phyloP scores from a whole-genome alignment of 2,888 invertebrate genomes.

The Macrophya annulata region DNA sequence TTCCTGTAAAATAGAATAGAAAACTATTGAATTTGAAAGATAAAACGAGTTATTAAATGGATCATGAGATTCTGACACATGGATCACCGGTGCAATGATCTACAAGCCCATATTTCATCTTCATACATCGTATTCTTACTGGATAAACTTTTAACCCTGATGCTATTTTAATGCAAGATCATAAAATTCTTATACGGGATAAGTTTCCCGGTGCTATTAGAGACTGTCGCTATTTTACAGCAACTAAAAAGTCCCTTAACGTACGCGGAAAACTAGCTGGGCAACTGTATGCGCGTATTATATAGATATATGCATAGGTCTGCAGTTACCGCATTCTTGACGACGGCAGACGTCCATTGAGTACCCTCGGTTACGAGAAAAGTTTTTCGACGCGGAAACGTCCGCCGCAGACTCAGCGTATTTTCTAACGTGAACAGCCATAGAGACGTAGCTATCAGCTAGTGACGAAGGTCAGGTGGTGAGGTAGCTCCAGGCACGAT shows the following conservation, averaged over 20 bases:
- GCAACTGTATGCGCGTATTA: slow-evolving; percentile 7
- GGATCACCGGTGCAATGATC: not conserved
- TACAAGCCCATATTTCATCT: not conserved
- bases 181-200: not conserved
- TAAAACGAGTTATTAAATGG: not conserved
- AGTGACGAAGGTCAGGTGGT: slow-evolving; percentile 46
- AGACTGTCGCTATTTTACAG: slow-evolving; percentile 1
- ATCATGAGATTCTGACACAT: not conserved
- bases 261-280: not conserved
- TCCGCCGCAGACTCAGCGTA: slow-evolving; percentile 41
- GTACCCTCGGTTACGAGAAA: slow-evolving; percentile 40
- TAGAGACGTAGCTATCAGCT: slow-evolving; percentile 11
- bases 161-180: not conserved
- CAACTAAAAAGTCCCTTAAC: slow-evolving; percentile 10
- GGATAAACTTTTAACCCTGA: not conserved
- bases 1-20: not conserved
- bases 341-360: slow-evolving; percentile 21
- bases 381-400: slow-evolving; percentile 19
- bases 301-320: not conserved
- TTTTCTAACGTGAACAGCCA: slow-evolving; percentile 6
- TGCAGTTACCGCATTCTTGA: slow-evolving; percentile 29
- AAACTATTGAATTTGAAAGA: not conserved
- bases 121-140: no score
- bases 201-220: not conserved
- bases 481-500: slow-evolving; percentile 23